Conservation (phyloP, 1,140 invertebrate genomes). For the Homalodisca vitripennis region DNA sequence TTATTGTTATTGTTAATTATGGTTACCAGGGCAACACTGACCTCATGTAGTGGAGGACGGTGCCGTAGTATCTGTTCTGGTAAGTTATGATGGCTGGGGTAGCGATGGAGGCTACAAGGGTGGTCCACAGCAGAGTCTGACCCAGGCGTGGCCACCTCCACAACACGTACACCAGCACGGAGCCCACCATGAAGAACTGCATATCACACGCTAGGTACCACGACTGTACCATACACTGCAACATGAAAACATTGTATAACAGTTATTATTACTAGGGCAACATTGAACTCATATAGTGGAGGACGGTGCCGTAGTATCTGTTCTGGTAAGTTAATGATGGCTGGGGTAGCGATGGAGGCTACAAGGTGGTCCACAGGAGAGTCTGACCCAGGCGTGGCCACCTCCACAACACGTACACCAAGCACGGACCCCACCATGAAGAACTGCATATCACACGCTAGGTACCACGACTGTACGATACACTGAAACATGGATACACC, state of each 20-base stretch:
- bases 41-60: conserved; percentile 27
- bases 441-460: conserved; percentile 55
- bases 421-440: conserved; percentile 50
- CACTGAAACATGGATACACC: conserved; percentile 49
- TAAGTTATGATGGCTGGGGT: conserved; percentile 34
- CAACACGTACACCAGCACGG: conserved; percentile 49
- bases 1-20: too few relatives aligned
- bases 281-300: conserved; percentile 26
- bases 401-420: conserved; percentile 49
- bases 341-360: conserved; percentile 28
- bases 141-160: conserved; percentile 45
- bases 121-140: conserved; percentile 25
- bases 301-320: conserved; percentile 29
- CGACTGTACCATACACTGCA: conserved; percentile 55
- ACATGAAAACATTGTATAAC: too few relatives aligned
- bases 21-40: too few relatives aligned
- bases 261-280: too few relatives aligned
- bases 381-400: conserved; percentile 40
- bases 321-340: conserved; percentile 30
- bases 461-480: conserved; percentile 55
- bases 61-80: conserved; percentile 28
- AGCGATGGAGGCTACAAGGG: conserved; percentile 12
- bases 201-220: conserved; percentile 58
- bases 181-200: conserved; percentile 52
- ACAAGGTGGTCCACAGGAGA: conserved; percentile 28